Percentiles rank a stretch among this genome's conserved stretches.
Conservation (phyloP, 1,140 invertebrate species). For the Drosophila ironensis region DNA sequence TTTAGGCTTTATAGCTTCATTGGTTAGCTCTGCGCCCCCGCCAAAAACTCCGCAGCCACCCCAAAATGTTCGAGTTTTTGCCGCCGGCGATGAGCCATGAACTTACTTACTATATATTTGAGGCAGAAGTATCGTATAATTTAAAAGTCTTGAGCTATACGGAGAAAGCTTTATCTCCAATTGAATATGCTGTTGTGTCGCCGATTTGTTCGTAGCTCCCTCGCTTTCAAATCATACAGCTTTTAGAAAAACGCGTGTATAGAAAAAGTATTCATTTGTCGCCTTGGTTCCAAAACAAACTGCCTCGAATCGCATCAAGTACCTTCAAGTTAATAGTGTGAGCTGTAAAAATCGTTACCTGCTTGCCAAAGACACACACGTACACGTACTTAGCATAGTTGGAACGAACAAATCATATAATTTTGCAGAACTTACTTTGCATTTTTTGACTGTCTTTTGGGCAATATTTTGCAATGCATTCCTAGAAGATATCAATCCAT, state of each 20-base stretch:
- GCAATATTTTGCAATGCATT: conserved; percentile 76
- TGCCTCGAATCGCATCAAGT: conserved; percentile 66
- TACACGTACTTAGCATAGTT: conserved; percentile 58
- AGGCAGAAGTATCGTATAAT: conserved; percentile 24
- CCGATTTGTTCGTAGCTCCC: conserved; percentile 18
- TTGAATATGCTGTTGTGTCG: conserved; percentile 5
- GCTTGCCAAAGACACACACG: conserved; percentile 70
- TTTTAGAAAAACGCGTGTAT: conserved; percentile 31
- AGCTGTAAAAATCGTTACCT: conserved; percentile 82
- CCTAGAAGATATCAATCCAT: not conserved
- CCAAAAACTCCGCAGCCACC: conserved; percentile 50
- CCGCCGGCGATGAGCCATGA: conserved; percentile 9
- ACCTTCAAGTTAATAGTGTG: conserved; percentile 81
- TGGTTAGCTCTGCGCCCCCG: conserved; percentile 14
- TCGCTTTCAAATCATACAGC: conserved; percentile 36
- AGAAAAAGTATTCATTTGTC: not conserved
- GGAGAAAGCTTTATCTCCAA: not conserved
- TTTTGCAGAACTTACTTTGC: not conserved
- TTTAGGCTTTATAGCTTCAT: conserved; percentile 22
- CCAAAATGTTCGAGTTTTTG: conserved; percentile 59
- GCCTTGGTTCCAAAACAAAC: conserved; percentile 29
- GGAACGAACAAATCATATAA: conserved; percentile 11
- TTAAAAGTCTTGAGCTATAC: not conserved
- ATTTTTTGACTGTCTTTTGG: conserved; percentile 29
- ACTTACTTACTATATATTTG: not conserved